Evolutionary conservation across 2,888 invertebrate species (phyloP).

Genomic region (Temnothorax rugatulus): DNA sequence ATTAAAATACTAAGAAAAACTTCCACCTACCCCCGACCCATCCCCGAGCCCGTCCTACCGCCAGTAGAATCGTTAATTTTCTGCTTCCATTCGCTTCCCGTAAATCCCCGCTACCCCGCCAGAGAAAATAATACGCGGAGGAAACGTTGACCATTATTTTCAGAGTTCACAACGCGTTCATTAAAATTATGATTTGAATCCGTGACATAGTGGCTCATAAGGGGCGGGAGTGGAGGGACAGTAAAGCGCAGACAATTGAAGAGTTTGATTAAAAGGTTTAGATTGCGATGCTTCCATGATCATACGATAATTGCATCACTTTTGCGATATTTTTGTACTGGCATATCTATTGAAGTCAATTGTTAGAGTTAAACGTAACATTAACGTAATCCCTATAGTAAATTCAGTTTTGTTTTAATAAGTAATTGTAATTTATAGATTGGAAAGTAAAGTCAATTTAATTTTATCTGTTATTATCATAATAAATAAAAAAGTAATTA

Average conservation of each 20-base stretch:
- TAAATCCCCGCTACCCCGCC: constrained; percentile 81
- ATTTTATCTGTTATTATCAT: not conserved
- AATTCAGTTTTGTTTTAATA: not conserved
- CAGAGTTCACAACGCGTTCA: constrained; percentile 80
- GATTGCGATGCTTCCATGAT: not conserved
- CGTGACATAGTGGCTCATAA: constrained; percentile 51
- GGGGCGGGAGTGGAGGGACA: not conserved
- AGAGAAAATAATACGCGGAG: constrained; percentile 85
- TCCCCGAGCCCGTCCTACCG: constrained; percentile 60
- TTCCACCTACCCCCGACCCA: constrained; percentile 74
- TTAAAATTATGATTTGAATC: constrained; percentile 79
- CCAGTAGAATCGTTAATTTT: constrained; percentile 85
- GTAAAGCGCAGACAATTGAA: constrained; percentile 16
- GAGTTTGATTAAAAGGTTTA: constrained; percentile 33
- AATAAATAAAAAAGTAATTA: not conserved
- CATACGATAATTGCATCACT: not conserved
- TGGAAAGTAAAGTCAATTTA: not conserved
- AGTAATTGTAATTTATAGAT: not conserved
- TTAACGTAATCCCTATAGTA: not conserved
- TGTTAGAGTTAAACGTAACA: not conserved
- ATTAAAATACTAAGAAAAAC: constrained; percentile 86
- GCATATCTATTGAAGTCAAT: not conserved
- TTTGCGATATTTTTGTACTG: not conserved
- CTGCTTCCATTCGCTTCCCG: constrained; percentile 86
- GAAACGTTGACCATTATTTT: constrained; percentile 86